Percentiles rank a stretch among this genome's conserved stretches.
Evolutionary conservation across 2,888 invertebrate genomes (phyloP).

Genomic region (Germaria angustata): DNA sequence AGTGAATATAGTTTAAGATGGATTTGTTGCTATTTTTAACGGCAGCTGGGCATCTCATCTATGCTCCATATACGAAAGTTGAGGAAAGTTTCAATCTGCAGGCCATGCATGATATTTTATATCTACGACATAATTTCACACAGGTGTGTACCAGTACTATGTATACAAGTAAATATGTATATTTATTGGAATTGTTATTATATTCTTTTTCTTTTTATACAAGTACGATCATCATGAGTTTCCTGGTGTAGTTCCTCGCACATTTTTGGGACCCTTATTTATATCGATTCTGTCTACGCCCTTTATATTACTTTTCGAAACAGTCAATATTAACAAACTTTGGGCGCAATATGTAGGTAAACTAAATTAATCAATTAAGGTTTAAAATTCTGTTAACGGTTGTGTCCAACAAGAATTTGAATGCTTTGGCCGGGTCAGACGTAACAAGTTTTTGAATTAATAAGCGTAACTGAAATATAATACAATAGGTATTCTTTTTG

Average conservation of each 20-base stretch:
- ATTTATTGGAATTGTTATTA: not conserved
- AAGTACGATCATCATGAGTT: constrained; percentile 99
- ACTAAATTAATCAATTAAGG: constrained; percentile 70
- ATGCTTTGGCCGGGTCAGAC: not conserved
- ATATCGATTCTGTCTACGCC: constrained; percentile 90
- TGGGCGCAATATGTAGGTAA: constrained; percentile 93
- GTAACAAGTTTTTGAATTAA: too few relatives aligned
- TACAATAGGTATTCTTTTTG: too few relatives aligned
- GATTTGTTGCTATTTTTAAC: constrained; percentile 87
- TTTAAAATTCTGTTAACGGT: not conserved
- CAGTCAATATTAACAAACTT: constrained; percentile 89
- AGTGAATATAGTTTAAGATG: constrained; percentile 80
- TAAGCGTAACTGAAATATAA: too few relatives aligned
- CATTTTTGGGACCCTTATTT: constrained; percentile 94
- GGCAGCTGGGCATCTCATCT: constrained; percentile 88
- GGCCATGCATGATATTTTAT: constrained; percentile 97
- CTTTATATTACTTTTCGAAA: constrained; percentile 84
- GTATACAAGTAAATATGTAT: not conserved
- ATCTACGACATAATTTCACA: constrained; percentile 90
- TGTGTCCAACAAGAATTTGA: constrained; percentile 8
- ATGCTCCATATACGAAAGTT: constrained; percentile 98
- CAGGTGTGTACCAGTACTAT: constrained; percentile 83
- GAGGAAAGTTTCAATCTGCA: constrained; percentile 99
- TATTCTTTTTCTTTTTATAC: constrained; percentile 63
- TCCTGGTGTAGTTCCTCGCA: constrained; percentile 98